These are phyloP conservation scores for Mylabris sibirica DNA, from an alignment of 2,888 invertebrate species.

Conservation along the genomic window DNA sequence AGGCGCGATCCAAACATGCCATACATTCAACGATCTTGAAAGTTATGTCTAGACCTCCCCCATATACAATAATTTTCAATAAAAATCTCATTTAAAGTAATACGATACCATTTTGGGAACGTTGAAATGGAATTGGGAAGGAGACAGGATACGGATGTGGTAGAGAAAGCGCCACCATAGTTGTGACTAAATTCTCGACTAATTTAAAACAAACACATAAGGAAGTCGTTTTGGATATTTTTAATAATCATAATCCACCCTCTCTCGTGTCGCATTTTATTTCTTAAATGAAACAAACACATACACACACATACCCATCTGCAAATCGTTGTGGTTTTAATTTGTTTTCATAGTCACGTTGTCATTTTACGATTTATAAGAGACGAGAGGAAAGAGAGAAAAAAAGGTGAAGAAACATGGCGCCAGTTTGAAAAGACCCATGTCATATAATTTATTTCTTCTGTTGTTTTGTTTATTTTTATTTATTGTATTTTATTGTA, in stretches of 20 bases:
- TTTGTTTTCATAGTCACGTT: neutral
- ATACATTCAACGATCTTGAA: neutral
- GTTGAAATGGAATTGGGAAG: neutral
- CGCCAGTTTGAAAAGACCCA: slow-evolving; percentile 14
- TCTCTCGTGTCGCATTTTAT: neutral
- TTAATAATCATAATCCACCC: slow-evolving; percentile 14
- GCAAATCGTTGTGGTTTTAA: slow-evolving; percentile 11
- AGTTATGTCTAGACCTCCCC: slow-evolving; percentile 9
- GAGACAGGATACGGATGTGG: slow-evolving; percentile 10
- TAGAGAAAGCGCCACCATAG: slow-evolving; percentile 4
- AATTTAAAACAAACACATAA: slow-evolving; percentile 40
- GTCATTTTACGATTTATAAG: slow-evolving; percentile 3
- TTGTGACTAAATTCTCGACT: slow-evolving; percentile 32
- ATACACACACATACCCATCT: no score
- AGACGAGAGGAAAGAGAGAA: neutral
- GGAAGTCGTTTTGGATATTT: slow-evolving; percentile 31
- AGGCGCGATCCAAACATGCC: slow-evolving; percentile 1
- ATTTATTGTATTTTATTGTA: slow-evolving; percentile 5
- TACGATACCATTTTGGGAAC: neutral
- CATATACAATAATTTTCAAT: slow-evolving; percentile 1
- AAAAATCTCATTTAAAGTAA: slow-evolving; percentile 3
- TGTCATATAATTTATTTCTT: slow-evolving; percentile 12
- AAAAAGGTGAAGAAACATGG: slow-evolving; percentile 12
- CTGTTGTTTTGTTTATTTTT: neutral
- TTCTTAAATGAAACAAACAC: neutral